Percentiles rank a stretch among this genome's conserved stretches.
Evolutionary conservation across 2,888 invertebrate species (phyloP).

Genomic region (Cylindroiulus punctatus): DNA sequence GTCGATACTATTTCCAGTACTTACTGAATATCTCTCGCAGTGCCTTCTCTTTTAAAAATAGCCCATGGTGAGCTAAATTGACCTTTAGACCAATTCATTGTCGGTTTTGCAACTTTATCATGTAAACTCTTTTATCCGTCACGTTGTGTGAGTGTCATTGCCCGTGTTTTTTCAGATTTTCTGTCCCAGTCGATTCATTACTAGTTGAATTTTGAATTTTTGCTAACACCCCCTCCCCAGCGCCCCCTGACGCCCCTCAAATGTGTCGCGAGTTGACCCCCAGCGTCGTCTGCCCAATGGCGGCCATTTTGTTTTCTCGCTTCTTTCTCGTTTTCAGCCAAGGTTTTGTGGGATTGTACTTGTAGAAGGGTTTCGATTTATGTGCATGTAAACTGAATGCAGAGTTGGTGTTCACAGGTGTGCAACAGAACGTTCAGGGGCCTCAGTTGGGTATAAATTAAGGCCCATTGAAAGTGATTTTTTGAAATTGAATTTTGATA

Average conservation of each 20-base stretch:
- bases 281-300: not conserved
- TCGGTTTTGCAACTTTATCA: slow-evolving; percentile 42
- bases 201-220: slow-evolving; percentile 33
- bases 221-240: not conserved
- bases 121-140: slow-evolving; percentile 14
- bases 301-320: not conserved
- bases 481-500: no score
- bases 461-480: no score
- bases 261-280: not conserved
- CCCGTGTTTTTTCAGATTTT: slow-evolving; percentile 33
- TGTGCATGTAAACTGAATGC: not conserved
- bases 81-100: slow-evolving; percentile 45
- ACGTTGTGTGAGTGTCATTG: slow-evolving; percentile 5
- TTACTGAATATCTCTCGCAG: slow-evolving; percentile 50
- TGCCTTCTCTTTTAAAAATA: slow-evolving; percentile 49
- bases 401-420: not conserved
- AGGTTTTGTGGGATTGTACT: not conserved
- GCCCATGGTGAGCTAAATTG: slow-evolving; percentile 25
- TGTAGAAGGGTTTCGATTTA: slow-evolving; percentile 13
- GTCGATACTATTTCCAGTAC: slow-evolving; percentile 45
- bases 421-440: no score
- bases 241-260: not conserved
- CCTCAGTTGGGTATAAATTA: no score
- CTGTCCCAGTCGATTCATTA: slow-evolving; percentile 2
- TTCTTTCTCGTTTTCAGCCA: not conserved